phyloP scores from a whole-genome alignment of 2,888 invertebrate species.

The Camponotus fellah region DNA sequence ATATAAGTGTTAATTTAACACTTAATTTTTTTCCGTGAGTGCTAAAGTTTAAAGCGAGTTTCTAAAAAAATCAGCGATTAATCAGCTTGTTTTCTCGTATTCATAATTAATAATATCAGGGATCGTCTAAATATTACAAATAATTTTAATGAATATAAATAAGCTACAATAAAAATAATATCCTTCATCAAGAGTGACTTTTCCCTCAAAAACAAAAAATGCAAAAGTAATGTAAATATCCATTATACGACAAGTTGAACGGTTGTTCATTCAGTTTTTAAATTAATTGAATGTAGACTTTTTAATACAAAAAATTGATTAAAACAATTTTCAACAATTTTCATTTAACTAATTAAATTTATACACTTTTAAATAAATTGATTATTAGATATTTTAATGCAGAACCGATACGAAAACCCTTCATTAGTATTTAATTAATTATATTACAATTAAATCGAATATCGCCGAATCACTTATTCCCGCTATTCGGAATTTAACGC shows the following conservation, averaged over 20 bases:
- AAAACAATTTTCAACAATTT: no score
- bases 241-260: neutral
- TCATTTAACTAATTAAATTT: no score
- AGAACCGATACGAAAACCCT: neutral
- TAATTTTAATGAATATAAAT: neutral
- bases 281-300: neutral
- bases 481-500: neutral
- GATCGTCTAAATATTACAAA: neutral
- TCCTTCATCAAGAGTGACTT: neutral
- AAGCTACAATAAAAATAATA: neutral
- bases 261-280: neutral
- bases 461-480: neutral
- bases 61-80: conserved; percentile 8
- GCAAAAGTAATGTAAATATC: neutral
- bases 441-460: neutral
- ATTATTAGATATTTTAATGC: no score
- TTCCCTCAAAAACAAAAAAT: neutral
- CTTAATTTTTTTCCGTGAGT: no score
- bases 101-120: neutral
- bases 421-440: neutral
- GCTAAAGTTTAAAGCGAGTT: neutral
- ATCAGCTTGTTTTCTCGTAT: neutral
- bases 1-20: no score
- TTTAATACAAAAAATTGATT: neutral
- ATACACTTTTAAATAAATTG: no score